Conservation (phyloP, 2,888 invertebrate species). For the Cylindroiulus punctatus region DNA sequence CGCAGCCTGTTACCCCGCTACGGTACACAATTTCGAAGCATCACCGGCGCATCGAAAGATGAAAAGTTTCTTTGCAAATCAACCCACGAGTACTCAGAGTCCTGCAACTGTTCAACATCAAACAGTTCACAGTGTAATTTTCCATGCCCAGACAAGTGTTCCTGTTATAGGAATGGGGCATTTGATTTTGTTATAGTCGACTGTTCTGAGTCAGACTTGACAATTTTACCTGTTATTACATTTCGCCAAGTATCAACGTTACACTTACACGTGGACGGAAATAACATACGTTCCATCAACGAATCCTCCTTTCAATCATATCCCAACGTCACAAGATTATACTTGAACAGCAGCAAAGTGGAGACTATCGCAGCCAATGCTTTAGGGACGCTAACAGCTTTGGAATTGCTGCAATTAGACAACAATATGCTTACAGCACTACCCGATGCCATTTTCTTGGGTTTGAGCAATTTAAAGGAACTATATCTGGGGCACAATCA, state of each 20-base stretch:
- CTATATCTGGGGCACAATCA: not conserved
- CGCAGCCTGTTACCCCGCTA: not conserved
- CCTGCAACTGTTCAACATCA: not conserved
- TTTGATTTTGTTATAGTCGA: not conserved
- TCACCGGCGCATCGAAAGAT: not conserved
- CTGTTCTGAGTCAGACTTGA: conserved; percentile 36
- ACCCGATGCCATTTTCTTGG: not conserved
- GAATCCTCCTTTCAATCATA: not conserved
- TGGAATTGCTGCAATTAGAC: conserved; percentile 6
- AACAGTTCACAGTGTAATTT: conserved; percentile 13
- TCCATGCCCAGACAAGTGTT: conserved; percentile 4
- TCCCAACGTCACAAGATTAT: not conserved
- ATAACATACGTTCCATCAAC: not conserved
- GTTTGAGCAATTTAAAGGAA: conserved; percentile 25
- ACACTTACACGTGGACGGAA: conserved; percentile 35
- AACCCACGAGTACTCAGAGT: not conserved
- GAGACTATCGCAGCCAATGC: not conserved
- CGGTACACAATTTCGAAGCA: not conserved
- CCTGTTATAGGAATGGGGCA: not conserved
- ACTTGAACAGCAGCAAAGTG: not conserved
- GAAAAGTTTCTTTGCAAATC: conserved; percentile 19
- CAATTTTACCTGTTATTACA: not conserved
- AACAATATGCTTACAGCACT: conserved; percentile 7
- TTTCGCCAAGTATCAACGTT: not conserved
- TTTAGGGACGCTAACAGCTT: not conserved